Percentiles rank a stretch among this genome's conserved stretches.
Evolutionary conservation across 2,888 invertebrate genomes (phyloP).

Genomic region (Cataglyphis altisquamis): DNA sequence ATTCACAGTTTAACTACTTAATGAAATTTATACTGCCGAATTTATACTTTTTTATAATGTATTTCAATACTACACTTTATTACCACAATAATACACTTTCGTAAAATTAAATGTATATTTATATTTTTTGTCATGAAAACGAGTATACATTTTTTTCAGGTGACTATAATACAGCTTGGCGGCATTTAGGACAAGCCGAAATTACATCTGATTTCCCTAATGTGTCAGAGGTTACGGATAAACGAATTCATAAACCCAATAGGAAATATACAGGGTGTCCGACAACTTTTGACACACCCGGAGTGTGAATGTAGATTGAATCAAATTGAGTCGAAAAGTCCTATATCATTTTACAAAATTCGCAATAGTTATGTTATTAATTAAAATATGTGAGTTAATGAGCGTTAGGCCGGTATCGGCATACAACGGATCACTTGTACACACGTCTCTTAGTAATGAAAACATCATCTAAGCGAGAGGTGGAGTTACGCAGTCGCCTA

Average conservation of each 20-base stretch:
- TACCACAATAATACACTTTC: not conserved
- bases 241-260: constrained; percentile 7
- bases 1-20: not conserved
- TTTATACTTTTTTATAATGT: not conserved
- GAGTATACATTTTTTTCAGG: not conserved
- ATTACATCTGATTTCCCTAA: constrained; percentile 3
- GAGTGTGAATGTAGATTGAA: too few relatives aligned
- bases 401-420: too few relatives aligned
- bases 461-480: too few relatives aligned
- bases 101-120: not conserved
- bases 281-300: too few relatives aligned
- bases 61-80: not conserved
- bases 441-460: too few relatives aligned
- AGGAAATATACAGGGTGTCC: not conserved
- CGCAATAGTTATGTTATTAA: too few relatives aligned
- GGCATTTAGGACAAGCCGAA: not conserved
- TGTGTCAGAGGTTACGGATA: not conserved
- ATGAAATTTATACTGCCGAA: not conserved
- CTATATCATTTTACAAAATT: too few relatives aligned
- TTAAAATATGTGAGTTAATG: too few relatives aligned
- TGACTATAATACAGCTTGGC: not conserved
- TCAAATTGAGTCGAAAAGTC: too few relatives aligned
- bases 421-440: too few relatives aligned
- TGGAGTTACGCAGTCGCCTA: too few relatives aligned
- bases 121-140: not conserved